phyloP scores from a whole-genome alignment of 2,113 vertebrate species.

The Nothocercus julius region DNA sequence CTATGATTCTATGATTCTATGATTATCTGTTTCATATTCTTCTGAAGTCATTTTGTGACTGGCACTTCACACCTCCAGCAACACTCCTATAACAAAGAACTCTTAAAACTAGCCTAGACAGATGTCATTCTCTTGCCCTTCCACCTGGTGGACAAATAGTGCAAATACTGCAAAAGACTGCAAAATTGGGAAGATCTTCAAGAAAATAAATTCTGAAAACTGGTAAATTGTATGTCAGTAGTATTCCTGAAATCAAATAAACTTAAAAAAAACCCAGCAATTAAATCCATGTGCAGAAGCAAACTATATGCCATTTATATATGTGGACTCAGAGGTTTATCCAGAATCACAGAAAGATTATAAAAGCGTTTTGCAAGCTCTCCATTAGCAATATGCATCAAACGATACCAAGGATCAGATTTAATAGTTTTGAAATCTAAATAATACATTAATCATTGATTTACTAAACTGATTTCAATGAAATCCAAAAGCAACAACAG shows the following conservation, averaged over 20 bases:
- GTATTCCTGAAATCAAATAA: background rate
- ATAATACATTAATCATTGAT: background rate
- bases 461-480: background rate
- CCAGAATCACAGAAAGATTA: background rate
- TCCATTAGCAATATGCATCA: background rate
- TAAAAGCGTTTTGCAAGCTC: background rate
- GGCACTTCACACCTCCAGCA: conserved; percentile 16
- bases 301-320: background rate
- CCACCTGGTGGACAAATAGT: background rate
- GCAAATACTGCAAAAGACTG: background rate
- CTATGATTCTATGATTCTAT: too few species aligned
- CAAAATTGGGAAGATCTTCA: fast-evolving
- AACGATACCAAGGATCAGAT: background rate
- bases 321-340: background rate
- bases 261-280: background rate
- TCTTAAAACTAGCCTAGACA: background rate
- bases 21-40: conserved; percentile 3
- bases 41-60: conserved; percentile 20
- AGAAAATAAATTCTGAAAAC: background rate
- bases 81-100: background rate
- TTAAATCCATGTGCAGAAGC: background rate
- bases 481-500: background rate
- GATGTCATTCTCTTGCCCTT: background rate
- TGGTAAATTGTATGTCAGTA: background rate
- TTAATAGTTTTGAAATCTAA: background rate